Percentiles rank a stretch among this genome's conserved stretches.
Evolutionary conservation across 2,888 invertebrate species (phyloP).

Genomic region (Halocaridina rubra): DNA sequence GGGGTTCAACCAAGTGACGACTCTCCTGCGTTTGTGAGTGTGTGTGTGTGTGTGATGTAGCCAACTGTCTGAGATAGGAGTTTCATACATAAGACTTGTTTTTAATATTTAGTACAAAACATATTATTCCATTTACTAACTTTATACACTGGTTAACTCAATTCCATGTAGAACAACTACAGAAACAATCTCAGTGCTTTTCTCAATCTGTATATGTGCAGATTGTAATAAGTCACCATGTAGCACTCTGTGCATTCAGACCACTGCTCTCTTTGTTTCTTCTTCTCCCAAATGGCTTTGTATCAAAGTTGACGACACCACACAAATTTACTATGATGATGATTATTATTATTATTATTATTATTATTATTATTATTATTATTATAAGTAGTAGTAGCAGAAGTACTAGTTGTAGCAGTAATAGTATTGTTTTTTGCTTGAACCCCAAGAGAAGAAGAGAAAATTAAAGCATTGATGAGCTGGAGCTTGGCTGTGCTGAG

Average conservation of each 20-base stretch:
- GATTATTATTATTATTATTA: no score
- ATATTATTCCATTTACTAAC: slow-evolving; percentile 58
- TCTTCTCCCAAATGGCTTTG: slow-evolving; percentile 32
- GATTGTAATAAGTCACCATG: slow-evolving; percentile 51
- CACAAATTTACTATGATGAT: no score
- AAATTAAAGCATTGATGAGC: slow-evolving; percentile 6
- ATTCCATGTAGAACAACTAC: slow-evolving; percentile 47
- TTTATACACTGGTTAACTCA: slow-evolving; percentile 57
- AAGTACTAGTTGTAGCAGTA: no score
- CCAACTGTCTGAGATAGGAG: slow-evolving; percentile 52
- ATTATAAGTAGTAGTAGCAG: no score
- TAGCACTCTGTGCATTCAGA: slow-evolving; percentile 49
- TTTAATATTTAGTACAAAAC: slow-evolving; percentile 60
- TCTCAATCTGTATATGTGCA: slow-evolving; percentile 49
- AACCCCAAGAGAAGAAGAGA: neutral
- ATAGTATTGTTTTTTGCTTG: no score
- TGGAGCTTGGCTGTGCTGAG: slow-evolving; percentile 48
- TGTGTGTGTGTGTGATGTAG: slow-evolving; percentile 51
- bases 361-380: no score
- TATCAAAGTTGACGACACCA: slow-evolving; percentile 43
- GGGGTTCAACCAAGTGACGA: slow-evolving; percentile 40
- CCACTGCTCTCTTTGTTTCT: slow-evolving; percentile 41
- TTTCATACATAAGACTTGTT: slow-evolving; percentile 58
- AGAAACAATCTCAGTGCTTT: slow-evolving; percentile 56
- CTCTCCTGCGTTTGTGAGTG: slow-evolving; percentile 53